Percentiles rank a stretch among this genome's conserved stretches.
Evolutionary conservation across 1,140 invertebrate genomes (phyloP).

Genomic region (Carposina sasakii): DNA sequence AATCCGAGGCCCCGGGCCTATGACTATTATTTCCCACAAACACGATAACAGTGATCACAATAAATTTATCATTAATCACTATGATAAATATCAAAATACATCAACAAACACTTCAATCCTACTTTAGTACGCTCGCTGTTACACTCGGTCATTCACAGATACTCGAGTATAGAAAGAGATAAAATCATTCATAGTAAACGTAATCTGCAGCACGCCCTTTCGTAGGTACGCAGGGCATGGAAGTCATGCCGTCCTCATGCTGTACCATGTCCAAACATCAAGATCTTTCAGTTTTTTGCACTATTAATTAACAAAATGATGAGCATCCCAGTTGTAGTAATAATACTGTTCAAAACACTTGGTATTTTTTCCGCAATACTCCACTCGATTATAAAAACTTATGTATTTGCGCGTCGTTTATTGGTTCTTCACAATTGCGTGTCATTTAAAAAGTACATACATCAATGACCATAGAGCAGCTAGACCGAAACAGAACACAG

Average conservation of each 20-base stretch:
- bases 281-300: too few relatives aligned
- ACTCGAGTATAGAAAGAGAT: constrained; percentile 70
- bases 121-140: constrained; percentile 68
- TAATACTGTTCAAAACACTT: too few relatives aligned
- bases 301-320: too few relatives aligned
- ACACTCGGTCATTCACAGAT: constrained; percentile 70
- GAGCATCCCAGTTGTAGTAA: too few relatives aligned
- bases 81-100: constrained; percentile 67
- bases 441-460: constrained; percentile 61
- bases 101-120: constrained; percentile 66
- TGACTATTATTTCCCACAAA: constrained; percentile 29
- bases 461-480: too few relatives aligned
- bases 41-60: constrained; percentile 41
- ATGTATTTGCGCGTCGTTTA: constrained; percentile 68
- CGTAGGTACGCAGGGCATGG: constrained; percentile 70
- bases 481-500: too few relatives aligned
- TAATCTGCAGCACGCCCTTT: constrained; percentile 67
- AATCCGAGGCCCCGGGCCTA: too few relatives aligned
- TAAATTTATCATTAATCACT: constrained; percentile 51
- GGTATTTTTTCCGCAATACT: too few relatives aligned
- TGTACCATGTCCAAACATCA: constrained; percentile 65
- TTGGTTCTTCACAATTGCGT: constrained; percentile 68
- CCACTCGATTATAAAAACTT: constrained; percentile 63
- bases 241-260: constrained; percentile 69
- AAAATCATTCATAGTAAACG: constrained; percentile 73